Evolutionary conservation across 2,797 vertebrate genomes (phyloP).

Genomic region (Cyprinella venusta): DNA sequence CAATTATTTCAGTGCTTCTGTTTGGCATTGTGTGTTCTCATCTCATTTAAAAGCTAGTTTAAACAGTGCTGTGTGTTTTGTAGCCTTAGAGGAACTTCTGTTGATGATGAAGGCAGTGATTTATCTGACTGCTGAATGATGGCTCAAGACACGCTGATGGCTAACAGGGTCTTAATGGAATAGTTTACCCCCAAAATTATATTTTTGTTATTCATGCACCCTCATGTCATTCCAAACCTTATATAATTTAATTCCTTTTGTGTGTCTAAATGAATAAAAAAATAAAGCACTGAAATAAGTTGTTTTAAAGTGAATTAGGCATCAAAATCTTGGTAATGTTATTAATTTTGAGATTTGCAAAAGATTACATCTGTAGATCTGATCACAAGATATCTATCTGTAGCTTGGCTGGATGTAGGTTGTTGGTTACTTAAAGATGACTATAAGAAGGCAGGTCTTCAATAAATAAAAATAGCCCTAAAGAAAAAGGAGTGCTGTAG

Average conservation of each 20-base stretch:
- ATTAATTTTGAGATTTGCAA: too few relatives aligned
- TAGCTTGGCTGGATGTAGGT: neutral
- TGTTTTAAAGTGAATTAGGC: too few relatives aligned
- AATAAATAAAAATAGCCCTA: constrained; percentile 6
- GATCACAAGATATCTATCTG: too few relatives aligned
- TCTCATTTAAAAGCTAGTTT: constrained; percentile 42
- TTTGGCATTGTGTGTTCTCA: constrained; percentile 24
- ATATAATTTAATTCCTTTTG: neutral
- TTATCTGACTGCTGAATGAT: constrained; percentile 26
- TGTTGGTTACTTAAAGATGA: neutral
- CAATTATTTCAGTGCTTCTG: constrained; percentile 32
- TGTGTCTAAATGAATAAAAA: neutral
- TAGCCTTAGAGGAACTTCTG: constrained; percentile 8
- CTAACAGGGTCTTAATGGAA: neutral
- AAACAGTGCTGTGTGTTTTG: constrained; percentile 16
- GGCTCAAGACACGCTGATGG: neutral
- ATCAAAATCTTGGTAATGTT: too few relatives aligned
- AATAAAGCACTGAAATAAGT: too few relatives aligned
- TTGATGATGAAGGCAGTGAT: constrained; percentile 36
- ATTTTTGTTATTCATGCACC: neutral
- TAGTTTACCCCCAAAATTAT: neutral
- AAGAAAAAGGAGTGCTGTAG: neutral
- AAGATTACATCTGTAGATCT: too few relatives aligned
- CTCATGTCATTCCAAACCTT: neutral
- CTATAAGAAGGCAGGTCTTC: neutral